Conservation (phyloP, 30 jellyfish, hydroid and myxozoan species). For the Chrysaora quinquecirrha region DNA sequence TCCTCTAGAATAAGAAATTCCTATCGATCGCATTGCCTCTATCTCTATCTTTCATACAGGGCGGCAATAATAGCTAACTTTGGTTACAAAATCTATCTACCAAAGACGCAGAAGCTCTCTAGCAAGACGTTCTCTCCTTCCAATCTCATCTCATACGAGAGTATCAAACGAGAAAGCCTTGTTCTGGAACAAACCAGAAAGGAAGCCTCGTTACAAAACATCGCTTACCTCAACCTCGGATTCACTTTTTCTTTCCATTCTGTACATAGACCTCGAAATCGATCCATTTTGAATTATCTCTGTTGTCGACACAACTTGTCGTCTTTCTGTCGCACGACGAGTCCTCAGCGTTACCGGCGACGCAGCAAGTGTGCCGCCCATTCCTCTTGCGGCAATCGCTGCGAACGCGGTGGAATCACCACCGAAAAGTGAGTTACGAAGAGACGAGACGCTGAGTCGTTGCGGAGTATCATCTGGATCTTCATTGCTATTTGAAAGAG, state of each 20-base stretch:
- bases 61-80: too few relatives aligned
- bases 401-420: conserved; percentile 25
- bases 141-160: too few relatives aligned
- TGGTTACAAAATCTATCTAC: too few relatives aligned
- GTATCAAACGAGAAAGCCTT: too few relatives aligned
- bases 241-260: conserved; percentile 56
- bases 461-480: conserved; percentile 5
- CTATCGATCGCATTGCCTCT: too few relatives aligned
- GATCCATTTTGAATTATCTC: conserved; percentile 36
- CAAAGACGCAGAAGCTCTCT: too few relatives aligned
- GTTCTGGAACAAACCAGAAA: too few relatives aligned
- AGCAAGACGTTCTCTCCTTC: too few relatives aligned
- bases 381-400: conserved; percentile 33
- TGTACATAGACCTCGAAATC: conserved; percentile 22
- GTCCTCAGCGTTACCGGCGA: conserved; percentile 36
- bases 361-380: conserved; percentile 51
- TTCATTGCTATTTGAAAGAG: conserved; percentile 7
- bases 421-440: conserved; percentile 47
- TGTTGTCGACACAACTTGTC: conserved; percentile 52
- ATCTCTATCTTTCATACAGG: too few relatives aligned
- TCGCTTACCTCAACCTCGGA: conserved; percentile 57
- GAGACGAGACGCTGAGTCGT: conserved; percentile 44
- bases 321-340: conserved; percentile 37
- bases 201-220: too few relatives aligned
- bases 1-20: too few relatives aligned